Conservation (phyloP, 1,140 invertebrate species). For the Lepidurus couesii region DNA sequence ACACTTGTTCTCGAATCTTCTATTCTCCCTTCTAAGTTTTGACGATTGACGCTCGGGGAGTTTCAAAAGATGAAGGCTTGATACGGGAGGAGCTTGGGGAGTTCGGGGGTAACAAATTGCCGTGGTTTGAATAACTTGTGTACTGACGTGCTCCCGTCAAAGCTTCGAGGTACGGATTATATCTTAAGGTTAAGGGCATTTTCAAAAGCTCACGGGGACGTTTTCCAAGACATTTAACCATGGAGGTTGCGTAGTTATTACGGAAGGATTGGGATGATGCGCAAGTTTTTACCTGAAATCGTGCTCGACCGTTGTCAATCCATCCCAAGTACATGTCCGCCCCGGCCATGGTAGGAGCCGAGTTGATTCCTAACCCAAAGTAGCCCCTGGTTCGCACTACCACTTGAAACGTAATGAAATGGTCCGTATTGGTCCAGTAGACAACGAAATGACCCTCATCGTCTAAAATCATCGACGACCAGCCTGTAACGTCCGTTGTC, state of each 20-base stretch:
- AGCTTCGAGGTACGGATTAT: not conserved
- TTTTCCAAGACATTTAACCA: not conserved
- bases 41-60: not conserved
- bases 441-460: not conserved
- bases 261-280: not conserved
- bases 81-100: not conserved
- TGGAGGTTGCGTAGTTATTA: not conserved
- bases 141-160: not conserved
- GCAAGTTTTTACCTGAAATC: conserved; percentile 8
- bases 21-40: too few species aligned
- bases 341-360: not conserved
- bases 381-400: conserved; percentile 6
- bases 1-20: too few species aligned
- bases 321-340: conserved; percentile 21
- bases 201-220: not conserved
- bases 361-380: not conserved
- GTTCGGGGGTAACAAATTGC: not conserved
- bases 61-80: not conserved
- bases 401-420: conserved; percentile 11
- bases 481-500: not conserved
- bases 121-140: not conserved
- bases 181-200: not conserved
- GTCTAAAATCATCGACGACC: conserved; percentile 8
- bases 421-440: conserved; percentile 1
- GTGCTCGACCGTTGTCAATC: conserved; percentile 8